A percentile compares a stretch with the other conserved stretches of the same genome.
phyloP scores from a whole-genome alignment of 64 coral and sea anemone species.

The Pocillopora damicornis region DNA sequence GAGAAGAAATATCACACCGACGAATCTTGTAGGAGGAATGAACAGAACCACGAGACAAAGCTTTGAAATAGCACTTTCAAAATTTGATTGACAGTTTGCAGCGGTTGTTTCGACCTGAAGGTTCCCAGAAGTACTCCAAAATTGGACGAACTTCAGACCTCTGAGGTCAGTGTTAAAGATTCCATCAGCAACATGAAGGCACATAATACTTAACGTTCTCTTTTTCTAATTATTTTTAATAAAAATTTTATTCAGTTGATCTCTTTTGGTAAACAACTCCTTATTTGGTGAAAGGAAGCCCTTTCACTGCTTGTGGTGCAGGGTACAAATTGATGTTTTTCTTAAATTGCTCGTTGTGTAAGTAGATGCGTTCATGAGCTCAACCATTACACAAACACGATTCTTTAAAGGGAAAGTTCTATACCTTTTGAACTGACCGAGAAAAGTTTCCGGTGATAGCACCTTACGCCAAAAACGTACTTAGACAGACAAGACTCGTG shows the following conservation, averaged over 20 bases:
- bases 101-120: not conserved
- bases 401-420: too few species aligned
- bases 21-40: not conserved
- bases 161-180: not conserved
- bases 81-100: conserved; percentile 23
- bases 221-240: too few species aligned
- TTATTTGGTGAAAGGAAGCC: not conserved
- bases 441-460: too few species aligned
- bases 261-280: not conserved
- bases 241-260: too few species aligned
- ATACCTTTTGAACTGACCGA: too few species aligned
- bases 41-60: not conserved
- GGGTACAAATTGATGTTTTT: not conserved
- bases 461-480: too few species aligned
- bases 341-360: too few species aligned
- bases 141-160: not conserved
- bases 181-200: too few species aligned
- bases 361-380: not conserved
- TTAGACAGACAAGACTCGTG: too few species aligned
- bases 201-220: too few species aligned
- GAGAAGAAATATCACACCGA: too few species aligned
- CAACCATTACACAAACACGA: not conserved
- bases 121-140: not conserved
- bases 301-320: not conserved
- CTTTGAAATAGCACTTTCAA: conserved; percentile 3